phyloP scores from a whole-genome alignment of 2,797 vertebrate genomes.

The Pempheris klunzingeri region DNA sequence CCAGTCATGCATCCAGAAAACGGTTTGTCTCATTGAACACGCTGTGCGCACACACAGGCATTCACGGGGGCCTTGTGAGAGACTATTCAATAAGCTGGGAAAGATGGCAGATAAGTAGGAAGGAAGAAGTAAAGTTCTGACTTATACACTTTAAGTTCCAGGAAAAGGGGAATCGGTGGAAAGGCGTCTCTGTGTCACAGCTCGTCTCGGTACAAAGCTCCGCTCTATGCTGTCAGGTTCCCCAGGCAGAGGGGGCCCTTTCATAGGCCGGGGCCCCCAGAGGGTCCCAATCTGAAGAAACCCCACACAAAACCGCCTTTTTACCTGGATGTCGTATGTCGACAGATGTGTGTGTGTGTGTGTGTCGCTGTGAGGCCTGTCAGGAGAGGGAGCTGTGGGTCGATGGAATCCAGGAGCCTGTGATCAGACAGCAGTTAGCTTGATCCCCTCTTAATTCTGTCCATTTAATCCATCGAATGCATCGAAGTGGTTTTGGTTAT shows the following conservation, averaged over 20 bases:
- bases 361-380: constrained; percentile 1
- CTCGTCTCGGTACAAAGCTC: constrained; percentile 7
- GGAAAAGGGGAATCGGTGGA: constrained; percentile 32
- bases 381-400: not conserved
- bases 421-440: not conserved
- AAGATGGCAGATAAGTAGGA: not conserved
- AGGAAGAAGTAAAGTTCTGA: not conserved
- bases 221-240: constrained; percentile 23
- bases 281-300: constrained; percentile 12
- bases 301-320: constrained; percentile 14
- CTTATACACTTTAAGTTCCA: constrained; percentile 12
- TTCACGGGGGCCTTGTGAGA: not conserved
- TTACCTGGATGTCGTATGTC: not conserved
- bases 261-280: not conserved
- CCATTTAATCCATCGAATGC: too few relatives aligned
- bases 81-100: constrained; percentile 1
- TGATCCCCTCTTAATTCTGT: too few relatives aligned
- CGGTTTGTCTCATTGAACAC: not conserved
- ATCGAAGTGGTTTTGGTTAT: not conserved
- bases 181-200: constrained; percentile 16
- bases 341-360: constrained; percentile 19
- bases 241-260: constrained; percentile 21
- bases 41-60: not conserved
- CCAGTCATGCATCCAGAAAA: constrained; percentile 25
- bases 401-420: not conserved